These are phyloP conservation scores for Tubiluchus corallicola DNA, from an alignment of 2,888 invertebrate genomes.

Conservation along the genomic window DNA sequence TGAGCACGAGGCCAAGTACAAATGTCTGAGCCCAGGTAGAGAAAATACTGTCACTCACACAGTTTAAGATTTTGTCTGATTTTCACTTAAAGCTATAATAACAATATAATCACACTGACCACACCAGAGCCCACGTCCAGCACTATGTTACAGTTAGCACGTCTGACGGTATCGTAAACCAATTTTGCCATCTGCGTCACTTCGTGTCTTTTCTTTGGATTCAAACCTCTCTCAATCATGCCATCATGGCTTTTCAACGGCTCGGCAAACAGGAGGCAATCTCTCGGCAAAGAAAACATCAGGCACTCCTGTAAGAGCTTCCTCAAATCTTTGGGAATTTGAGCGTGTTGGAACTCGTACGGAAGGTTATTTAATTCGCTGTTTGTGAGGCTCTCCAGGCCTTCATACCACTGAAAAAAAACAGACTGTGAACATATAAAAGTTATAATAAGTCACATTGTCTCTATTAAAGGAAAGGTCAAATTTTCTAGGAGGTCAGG, in stretches of 20 bases:
- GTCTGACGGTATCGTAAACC: neutral
- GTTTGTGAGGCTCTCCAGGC: neutral
- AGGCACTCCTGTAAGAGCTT: neutral
- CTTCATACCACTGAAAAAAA: neutral
- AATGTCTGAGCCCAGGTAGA: no score
- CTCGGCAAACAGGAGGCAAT: neutral
- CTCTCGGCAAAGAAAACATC: neutral
- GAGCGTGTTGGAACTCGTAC: neutral
- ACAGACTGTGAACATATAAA: neutral
- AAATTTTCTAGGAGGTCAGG: no score
- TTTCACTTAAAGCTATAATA: no score
- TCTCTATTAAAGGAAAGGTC: no score
- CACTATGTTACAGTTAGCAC: neutral
- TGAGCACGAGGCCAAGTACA: neutral
- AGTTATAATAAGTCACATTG: neutral
- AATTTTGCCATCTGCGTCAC: neutral
- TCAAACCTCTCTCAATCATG: neutral
- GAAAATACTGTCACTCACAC: no score
- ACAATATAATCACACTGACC: no score
- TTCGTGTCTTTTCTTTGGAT: neutral
- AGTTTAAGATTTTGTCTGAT: no score
- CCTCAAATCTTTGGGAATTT: neutral
- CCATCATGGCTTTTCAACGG: neutral
- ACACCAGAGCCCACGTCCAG: neutral
- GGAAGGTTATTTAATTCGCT: neutral